Conservation (phyloP, 1,140 invertebrate genomes). For the Venturia canescens region DNA sequence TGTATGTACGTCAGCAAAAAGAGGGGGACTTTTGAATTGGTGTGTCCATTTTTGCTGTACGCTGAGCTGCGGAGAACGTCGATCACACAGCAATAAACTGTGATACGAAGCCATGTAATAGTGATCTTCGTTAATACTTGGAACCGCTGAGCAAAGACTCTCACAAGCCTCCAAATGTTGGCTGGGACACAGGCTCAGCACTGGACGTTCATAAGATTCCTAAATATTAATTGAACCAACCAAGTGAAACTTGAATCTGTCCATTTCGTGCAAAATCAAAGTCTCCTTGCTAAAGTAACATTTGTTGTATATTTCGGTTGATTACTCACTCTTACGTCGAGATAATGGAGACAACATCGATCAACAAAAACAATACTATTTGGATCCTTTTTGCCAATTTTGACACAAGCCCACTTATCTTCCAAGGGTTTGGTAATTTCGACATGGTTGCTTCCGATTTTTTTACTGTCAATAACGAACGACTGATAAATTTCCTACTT, state of each 20-base stretch:
- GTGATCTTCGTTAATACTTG: conserved; percentile 63
- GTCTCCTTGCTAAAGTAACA: neutral
- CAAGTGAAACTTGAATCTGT: too few species aligned
- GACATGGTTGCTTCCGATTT: conserved; percentile 51
- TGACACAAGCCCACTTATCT: conserved; percentile 69
- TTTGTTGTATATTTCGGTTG: neutral
- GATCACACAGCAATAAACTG: conserved; percentile 67
- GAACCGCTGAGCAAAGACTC: conserved; percentile 60
- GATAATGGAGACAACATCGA: conserved; percentile 70
- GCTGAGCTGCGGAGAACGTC: conserved; percentile 60
- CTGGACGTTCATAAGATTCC: conserved; percentile 58
- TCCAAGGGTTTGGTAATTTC: conserved; percentile 48
- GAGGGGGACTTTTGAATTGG: conserved; percentile 69
- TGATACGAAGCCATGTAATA: conserved; percentile 70
- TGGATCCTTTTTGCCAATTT: conserved; percentile 62
- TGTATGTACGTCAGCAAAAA: conserved; percentile 57
- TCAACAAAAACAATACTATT: conserved; percentile 67
- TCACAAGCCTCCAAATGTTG: conserved; percentile 67
- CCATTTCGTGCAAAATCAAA: too few species aligned
- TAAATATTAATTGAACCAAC: conserved; percentile 43
- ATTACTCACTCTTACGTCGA: conserved; percentile 67
- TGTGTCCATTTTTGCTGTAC: conserved; percentile 75
- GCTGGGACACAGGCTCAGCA: conserved; percentile 69
- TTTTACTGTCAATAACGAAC: conserved; percentile 55
- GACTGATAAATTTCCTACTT: conserved; percentile 12